Evolutionary conservation across 1,140 invertebrate species (phyloP).

Genomic region (Musca vetustissima): DNA sequence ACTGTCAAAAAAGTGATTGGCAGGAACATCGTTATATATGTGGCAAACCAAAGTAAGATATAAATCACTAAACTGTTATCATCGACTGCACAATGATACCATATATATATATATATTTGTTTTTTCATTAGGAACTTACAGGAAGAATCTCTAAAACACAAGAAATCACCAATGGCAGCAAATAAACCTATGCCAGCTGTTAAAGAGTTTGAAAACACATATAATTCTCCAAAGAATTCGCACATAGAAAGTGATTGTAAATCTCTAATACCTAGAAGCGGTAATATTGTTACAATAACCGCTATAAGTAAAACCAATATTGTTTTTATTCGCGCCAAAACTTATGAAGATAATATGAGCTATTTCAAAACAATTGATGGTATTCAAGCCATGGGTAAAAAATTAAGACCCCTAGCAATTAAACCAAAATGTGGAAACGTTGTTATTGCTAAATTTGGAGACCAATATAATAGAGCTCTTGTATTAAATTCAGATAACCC

Average conservation of each 20-base stretch:
- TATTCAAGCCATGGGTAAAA: slow-evolving; percentile 12
- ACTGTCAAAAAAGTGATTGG: slow-evolving; percentile 25
- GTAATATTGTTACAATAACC: slow-evolving; percentile 38
- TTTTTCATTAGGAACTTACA: no score
- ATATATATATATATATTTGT: no score
- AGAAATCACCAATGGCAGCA: neutral
- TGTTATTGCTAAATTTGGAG: slow-evolving; percentile 36
- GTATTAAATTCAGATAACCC: slow-evolving; percentile 37
- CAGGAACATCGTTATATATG: slow-evolving; percentile 27
- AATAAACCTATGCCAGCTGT: no score
- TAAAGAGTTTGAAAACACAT: neutral
- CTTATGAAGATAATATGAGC: slow-evolving; percentile 36
- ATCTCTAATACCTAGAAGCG: slow-evolving; percentile 31
- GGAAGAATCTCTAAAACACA: neutral
- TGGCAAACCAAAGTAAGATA: slow-evolving; percentile 26
- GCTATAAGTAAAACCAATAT: slow-evolving; percentile 44
- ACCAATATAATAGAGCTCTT: slow-evolving; percentile 37
- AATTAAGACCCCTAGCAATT: slow-evolving; percentile 22
- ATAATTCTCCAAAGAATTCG: neutral
- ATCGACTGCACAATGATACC: no score
- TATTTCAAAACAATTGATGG: slow-evolving; percentile 30
- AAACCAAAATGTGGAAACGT: slow-evolving; percentile 39
- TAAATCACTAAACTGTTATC: no score
- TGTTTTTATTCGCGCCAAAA: slow-evolving; percentile 39
- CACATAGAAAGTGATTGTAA: neutral